Conservation (phyloP, 35 echinoderm and acorn worm genomes). For the Ptychodera flava region DNA sequence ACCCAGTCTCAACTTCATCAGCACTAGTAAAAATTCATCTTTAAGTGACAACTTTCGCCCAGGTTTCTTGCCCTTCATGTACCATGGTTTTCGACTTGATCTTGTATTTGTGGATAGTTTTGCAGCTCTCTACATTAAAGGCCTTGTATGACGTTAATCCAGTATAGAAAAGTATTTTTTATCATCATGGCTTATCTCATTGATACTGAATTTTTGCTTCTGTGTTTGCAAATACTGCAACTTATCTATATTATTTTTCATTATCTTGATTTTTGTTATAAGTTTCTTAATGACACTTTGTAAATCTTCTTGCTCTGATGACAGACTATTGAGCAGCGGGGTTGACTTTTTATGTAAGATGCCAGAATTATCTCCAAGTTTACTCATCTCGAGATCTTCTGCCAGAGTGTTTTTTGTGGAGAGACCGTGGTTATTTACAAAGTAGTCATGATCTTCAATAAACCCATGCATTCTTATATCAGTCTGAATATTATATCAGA, state of each 20-base stretch:
- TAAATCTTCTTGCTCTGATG: not conserved
- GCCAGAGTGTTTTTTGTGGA: too few species aligned
- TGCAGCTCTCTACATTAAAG: not conserved
- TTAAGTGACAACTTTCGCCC: not conserved
- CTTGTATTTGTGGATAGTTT: not conserved
- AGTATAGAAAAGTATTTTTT: constrained; percentile 15
- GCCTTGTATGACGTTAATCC: constrained; percentile 11
- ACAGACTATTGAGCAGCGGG: not conserved
- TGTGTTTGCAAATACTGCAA: not conserved
- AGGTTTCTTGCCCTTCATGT: not conserved
- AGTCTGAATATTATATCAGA: not conserved
- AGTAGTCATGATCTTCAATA: not conserved
- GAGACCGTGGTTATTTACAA: not conserved
- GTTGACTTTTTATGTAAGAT: not conserved
- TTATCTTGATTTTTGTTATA: not conserved
- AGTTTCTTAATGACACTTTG: not conserved
- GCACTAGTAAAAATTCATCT: constrained; percentile 10
- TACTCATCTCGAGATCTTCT: too few species aligned
- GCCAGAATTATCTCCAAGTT: too few species aligned
- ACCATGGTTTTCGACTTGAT: not conserved
- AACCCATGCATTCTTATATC: not conserved
- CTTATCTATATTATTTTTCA: not conserved
- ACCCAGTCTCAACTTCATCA: constrained; percentile 15
- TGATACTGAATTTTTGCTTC: not conserved
- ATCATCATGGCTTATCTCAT: not conserved